Evolutionary conservation across 2,113 vertebrate species (phyloP).

Genomic region (Pituophis catenifer): DNA sequence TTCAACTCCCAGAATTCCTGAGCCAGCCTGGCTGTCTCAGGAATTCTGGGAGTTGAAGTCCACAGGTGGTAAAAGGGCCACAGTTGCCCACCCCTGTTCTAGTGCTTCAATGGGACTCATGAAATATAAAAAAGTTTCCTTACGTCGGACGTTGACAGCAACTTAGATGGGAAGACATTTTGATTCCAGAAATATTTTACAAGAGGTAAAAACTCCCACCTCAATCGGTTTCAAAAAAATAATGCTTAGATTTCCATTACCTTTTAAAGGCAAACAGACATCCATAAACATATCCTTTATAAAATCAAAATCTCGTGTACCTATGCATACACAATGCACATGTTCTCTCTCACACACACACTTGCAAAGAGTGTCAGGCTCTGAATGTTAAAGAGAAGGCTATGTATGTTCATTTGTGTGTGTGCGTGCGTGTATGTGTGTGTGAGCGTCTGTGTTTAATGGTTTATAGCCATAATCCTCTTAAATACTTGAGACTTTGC

Average conservation of each 20-base stretch:
- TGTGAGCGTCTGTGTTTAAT: slow-evolving; percentile 40
- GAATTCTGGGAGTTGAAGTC: no score
- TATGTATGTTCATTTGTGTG: neutral
- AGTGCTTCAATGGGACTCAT: neutral
- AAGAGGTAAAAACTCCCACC: neutral
- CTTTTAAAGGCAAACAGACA: neutral
- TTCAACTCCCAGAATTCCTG: no score
- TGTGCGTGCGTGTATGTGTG: no score
- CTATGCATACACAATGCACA: neutral
- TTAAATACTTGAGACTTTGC: slow-evolving; percentile 70
- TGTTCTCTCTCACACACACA: neutral
- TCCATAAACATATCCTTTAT: neutral
- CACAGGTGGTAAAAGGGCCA: no score
- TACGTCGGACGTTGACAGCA: neutral
- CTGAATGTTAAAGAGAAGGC: slow-evolving; percentile 53
- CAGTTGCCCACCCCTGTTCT: neutral
- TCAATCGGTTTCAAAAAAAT: neutral
- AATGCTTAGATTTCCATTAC: neutral
- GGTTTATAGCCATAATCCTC: slow-evolving; percentile 74
- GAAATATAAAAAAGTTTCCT: neutral
- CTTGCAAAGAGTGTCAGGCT: slow-evolving; percentile 57
- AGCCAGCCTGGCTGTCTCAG: no score
- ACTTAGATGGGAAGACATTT: neutral
- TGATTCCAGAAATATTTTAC: neutral
- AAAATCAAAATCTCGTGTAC: neutral